These are phyloP conservation scores for Galerucella calmariensis DNA, from an alignment of 2,888 invertebrate species.

Conservation along the genomic window DNA sequence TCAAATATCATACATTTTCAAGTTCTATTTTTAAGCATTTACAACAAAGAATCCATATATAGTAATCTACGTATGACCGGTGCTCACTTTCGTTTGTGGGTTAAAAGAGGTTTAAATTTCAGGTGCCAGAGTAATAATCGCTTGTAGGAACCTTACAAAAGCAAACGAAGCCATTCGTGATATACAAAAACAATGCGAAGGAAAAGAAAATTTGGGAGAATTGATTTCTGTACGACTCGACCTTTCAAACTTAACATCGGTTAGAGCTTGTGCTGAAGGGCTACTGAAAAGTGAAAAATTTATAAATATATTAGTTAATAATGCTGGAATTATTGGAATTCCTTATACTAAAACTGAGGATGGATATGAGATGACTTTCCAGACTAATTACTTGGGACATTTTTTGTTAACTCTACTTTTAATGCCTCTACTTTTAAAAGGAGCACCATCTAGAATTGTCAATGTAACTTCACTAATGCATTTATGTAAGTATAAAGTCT, in stretches of 20 bases:
- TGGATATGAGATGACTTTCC: slow-evolving; percentile 75
- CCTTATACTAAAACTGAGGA: slow-evolving; percentile 72
- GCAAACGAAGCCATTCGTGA: slow-evolving; percentile 69
- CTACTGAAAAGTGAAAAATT: slow-evolving; percentile 18
- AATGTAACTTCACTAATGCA: slow-evolving; percentile 64
- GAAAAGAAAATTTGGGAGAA: slow-evolving; percentile 59
- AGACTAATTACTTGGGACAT: slow-evolving; percentile 71
- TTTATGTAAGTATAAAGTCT: slow-evolving; percentile 35
- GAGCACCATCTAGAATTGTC: slow-evolving; percentile 67
- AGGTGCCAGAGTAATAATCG: slow-evolving; percentile 70
- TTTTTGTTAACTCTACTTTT: slow-evolving; percentile 64
- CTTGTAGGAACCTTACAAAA: slow-evolving; percentile 68
- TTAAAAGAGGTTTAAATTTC: neutral
- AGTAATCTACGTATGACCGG: too few relatives aligned
- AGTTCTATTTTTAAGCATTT: too few relatives aligned
- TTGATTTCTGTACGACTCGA: slow-evolving; percentile 64
- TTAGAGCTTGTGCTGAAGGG: slow-evolving; percentile 24
- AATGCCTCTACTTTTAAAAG: slow-evolving; percentile 66
- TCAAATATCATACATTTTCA: too few relatives aligned
- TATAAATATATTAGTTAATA: slow-evolving; percentile 64
- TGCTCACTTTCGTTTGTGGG: too few relatives aligned
- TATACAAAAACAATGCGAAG: slow-evolving; percentile 63
- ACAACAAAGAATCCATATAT: too few relatives aligned
- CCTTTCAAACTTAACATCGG: slow-evolving; percentile 33
- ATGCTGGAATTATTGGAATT: slow-evolving; percentile 80